These are phyloP conservation scores for Dendronephthya gigantea DNA, from an alignment of 64 coral and sea anemone genomes.

Conservation along the genomic window DNA sequence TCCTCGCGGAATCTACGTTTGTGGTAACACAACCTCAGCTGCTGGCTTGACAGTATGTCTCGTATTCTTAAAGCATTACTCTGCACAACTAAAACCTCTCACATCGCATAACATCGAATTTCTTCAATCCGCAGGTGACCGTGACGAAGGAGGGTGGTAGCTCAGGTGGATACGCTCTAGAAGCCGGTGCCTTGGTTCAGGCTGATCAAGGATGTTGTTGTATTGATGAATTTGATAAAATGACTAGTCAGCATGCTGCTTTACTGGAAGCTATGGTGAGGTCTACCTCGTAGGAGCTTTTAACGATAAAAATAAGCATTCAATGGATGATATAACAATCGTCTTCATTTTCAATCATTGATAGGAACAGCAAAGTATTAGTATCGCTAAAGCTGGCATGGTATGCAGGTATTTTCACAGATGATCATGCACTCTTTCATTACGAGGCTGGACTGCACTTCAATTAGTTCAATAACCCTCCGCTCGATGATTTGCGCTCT, in stretches of 20 bases:
- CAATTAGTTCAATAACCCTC: no score
- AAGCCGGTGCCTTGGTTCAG: conserved; percentile 81
- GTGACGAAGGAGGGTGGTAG: conserved; percentile 72
- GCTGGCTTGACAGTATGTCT: conserved; percentile 78
- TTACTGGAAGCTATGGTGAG: conserved; percentile 91
- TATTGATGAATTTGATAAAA: conserved; percentile 99
- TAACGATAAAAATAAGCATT: no score
- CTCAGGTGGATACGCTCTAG: conserved; percentile 84
- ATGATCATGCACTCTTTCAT: no score
- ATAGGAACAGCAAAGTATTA: conserved; percentile 93
- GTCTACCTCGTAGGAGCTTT: no score
- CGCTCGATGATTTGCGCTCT: no score
- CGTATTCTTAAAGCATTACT: no score
- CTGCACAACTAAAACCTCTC: background rate
- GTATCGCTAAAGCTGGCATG: conserved; percentile 97
- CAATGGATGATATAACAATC: no score
- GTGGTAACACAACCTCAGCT: conserved; percentile 93
- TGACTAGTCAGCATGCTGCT: conserved; percentile 89
- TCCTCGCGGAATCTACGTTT: conserved; percentile 96
- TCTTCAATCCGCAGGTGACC: conserved; percentile 46
- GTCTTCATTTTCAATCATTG: no score
- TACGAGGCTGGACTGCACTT: no score
- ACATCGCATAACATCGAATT: no score
- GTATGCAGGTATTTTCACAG: conserved; percentile 85
- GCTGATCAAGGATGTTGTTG: conserved; percentile 97